These are phyloP conservation scores for Oxystoma pomonae DNA, from an alignment of 2,888 invertebrate species.

Conservation along the genomic window DNA sequence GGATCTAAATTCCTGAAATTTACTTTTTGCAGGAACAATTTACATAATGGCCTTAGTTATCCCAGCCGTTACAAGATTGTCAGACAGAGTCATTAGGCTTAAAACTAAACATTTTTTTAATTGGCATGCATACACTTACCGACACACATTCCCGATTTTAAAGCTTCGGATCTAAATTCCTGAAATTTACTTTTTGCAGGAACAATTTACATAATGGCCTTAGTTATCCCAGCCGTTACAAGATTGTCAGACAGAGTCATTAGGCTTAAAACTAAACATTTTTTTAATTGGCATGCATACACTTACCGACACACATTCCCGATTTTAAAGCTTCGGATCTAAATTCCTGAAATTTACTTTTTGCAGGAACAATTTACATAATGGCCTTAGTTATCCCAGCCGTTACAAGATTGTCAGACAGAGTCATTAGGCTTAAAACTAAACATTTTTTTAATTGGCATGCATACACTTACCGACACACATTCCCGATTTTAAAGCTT, in stretches of 20 bases:
- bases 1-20: background rate
- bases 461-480: too few species aligned
- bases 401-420: conserved; percentile 71
- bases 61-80: conserved; percentile 73
- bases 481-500: too few species aligned
- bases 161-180: background rate
- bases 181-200: too few species aligned
- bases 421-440: conserved; percentile 82
- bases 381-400: conserved; percentile 69
- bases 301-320: too few species aligned
- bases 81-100: conserved; percentile 77
- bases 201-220: conserved; percentile 52
- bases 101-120: too few species aligned
- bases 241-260: conserved; percentile 76
- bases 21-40: too few species aligned
- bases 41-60: conserved; percentile 61
- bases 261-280: too few species aligned
- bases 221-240: conserved; percentile 71
- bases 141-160: too few species aligned
- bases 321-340: background rate
- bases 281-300: too few species aligned
- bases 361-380: too few species aligned
- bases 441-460: too few species aligned
- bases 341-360: background rate
- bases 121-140: too few species aligned